A percentile compares a stretch with the other conserved stretches of the same genome.
phyloP scores from a whole-genome alignment of 2,888 invertebrate genomes.

The Hermaeophaga mercurialis region DNA sequence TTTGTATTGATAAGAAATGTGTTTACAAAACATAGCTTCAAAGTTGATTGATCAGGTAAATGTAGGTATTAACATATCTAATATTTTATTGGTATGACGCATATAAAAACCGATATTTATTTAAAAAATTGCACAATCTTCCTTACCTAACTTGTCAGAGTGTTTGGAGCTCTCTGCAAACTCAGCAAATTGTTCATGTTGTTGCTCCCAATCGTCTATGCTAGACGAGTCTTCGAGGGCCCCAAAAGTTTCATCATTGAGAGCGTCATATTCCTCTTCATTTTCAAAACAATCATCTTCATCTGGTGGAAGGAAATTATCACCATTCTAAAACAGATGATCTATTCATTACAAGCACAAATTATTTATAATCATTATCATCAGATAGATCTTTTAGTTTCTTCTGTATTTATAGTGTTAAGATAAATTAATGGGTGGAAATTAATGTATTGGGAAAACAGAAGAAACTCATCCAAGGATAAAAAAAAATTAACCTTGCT shows the following conservation, averaged over 20 bases:
- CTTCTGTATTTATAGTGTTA: too few species aligned
- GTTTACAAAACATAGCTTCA: too few species aligned
- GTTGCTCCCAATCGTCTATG: slow-evolving; percentile 73
- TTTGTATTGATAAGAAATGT: too few species aligned
- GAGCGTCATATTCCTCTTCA: slow-evolving; percentile 85
- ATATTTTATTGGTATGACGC: too few species aligned
- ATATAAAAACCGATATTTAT: too few species aligned
- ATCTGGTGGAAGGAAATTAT: slow-evolving; percentile 60
- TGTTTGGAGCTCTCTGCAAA: slow-evolving; percentile 61
- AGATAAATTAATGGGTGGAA: background rate
- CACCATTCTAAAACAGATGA: slow-evolving; percentile 49
- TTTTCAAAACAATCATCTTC: slow-evolving; percentile 64
- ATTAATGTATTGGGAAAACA: slow-evolving; percentile 23
- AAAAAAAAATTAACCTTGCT: slow-evolving; percentile 24
- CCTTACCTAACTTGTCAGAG: slow-evolving; percentile 49
- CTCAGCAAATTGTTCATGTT: slow-evolving; percentile 71
- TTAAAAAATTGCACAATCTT: too few species aligned
- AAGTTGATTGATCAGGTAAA: too few species aligned
- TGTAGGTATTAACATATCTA: too few species aligned
- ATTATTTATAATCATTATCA: background rate
- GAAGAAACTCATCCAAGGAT: slow-evolving; percentile 10
- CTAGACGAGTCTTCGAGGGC: slow-evolving; percentile 64
- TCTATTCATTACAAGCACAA: too few species aligned
- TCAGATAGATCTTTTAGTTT: background rate
- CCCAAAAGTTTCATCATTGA: slow-evolving; percentile 93